These are phyloP conservation scores for Sinohyriopsis cumingii DNA, from an alignment of 2,888 invertebrate species.

Conservation along the genomic window DNA sequence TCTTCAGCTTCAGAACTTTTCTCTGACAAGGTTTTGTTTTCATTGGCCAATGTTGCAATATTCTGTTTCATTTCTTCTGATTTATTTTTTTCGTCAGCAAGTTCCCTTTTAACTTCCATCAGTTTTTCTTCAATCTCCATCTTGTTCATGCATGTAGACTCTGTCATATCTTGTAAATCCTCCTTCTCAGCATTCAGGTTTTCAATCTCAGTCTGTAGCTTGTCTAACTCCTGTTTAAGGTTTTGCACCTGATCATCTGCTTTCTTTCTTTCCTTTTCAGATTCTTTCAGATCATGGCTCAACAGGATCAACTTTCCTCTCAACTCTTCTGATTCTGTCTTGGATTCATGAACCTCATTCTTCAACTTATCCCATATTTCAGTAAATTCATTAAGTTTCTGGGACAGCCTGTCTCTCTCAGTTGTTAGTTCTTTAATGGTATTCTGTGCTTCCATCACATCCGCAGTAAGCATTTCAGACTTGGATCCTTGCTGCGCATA, in stretches of 20 bases:
- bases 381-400: slow-evolving; percentile 6
- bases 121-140: slow-evolving; percentile 27
- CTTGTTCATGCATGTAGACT: slow-evolving; percentile 27
- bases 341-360: slow-evolving; percentile 9
- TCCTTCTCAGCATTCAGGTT: slow-evolving; percentile 29
- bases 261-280: slow-evolving; percentile 16
- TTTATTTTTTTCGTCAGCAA: slow-evolving; percentile 2
- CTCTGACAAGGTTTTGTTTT: background rate
- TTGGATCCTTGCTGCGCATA: slow-evolving; percentile 23
- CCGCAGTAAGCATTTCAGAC: slow-evolving; percentile 26
- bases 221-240: slow-evolving; percentile 18
- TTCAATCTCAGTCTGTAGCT: slow-evolving; percentile 15
- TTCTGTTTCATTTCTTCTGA: slow-evolving; percentile 3
- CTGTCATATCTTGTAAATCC: slow-evolving; percentile 33
- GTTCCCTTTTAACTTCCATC: slow-evolving; percentile 1
- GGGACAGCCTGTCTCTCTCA: slow-evolving; percentile 15
- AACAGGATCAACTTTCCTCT: slow-evolving; percentile 15
- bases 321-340: slow-evolving; percentile 32
- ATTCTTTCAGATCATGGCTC: slow-evolving; percentile 24
- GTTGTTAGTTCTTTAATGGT: slow-evolving; percentile 6
- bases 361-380: slow-evolving; percentile 11
- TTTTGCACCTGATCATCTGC: slow-evolving; percentile 13
- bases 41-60: background rate
- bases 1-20: slow-evolving; percentile 17
- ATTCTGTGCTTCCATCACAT: slow-evolving; percentile 28